Conservation (phyloP, 2,797 vertebrate genomes). For the Lagodon rhomboides region DNA sequence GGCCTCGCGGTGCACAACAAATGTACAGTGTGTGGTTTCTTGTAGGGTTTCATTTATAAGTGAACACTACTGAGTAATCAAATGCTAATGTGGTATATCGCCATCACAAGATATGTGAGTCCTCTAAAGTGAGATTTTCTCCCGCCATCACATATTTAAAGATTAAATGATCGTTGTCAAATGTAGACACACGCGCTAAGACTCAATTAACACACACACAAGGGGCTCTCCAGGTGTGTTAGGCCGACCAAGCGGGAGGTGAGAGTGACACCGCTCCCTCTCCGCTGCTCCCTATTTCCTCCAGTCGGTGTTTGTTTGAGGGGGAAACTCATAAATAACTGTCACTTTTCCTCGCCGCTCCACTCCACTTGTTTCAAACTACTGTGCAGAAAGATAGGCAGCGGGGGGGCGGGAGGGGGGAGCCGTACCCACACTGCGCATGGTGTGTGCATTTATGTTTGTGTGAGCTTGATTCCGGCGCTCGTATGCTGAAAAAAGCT, state of each 20-base stretch:
- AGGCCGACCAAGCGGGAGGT: constrained; percentile 49
- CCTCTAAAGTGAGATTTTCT: constrained; percentile 30
- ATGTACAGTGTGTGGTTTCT: constrained; percentile 35
- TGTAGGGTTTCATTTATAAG: constrained; percentile 30
- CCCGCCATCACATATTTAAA: constrained; percentile 39
- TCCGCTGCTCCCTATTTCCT: constrained; percentile 48
- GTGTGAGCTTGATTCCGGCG: constrained; percentile 31
- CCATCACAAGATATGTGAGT: constrained; percentile 29
- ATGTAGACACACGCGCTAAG: constrained; percentile 13
- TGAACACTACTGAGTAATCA: constrained; percentile 50
- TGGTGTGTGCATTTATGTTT: constrained; percentile 24
- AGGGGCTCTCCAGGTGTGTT: constrained; percentile 54
- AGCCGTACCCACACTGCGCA: constrained; percentile 35
- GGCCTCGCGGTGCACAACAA: constrained; percentile 52
- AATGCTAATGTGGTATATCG: constrained; percentile 36
- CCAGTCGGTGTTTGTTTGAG: constrained; percentile 66
- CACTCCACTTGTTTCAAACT: constrained; percentile 68
- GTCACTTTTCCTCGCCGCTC: constrained; percentile 64
- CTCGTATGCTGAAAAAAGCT: constrained; percentile 68
- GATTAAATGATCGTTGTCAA: constrained; percentile 26
- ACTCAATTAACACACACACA: constrained; percentile 34
- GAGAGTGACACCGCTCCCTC: constrained; percentile 52
- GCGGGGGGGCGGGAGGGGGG: not conserved
- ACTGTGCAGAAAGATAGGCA: constrained; percentile 49
- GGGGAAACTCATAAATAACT: constrained; percentile 77